Conservation (phyloP, 2,888 invertebrate genomes). For the Ormyrus rosae region DNA sequence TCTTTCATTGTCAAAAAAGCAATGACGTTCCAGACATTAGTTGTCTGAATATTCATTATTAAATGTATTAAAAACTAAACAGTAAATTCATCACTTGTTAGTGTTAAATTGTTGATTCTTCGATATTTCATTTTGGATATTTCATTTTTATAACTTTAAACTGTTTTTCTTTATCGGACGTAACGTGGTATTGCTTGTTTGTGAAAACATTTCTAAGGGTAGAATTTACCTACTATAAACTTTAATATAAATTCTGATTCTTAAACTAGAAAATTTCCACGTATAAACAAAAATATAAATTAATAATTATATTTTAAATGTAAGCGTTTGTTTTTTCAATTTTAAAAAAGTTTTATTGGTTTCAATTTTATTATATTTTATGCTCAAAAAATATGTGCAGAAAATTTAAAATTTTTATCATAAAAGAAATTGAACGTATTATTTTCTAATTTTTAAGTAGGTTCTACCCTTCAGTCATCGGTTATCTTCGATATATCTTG, state of each 20-base stretch:
- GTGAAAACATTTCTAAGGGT: constrained; percentile 48
- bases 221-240: no score
- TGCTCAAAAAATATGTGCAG: no score
- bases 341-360: no score
- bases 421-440: neutral
- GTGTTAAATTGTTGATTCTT: constrained; percentile 41
- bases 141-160: constrained; percentile 53
- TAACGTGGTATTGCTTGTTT: constrained; percentile 54
- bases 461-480: constrained; percentile 28
- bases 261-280: no score
- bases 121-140: constrained; percentile 39
- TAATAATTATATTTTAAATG: no score
- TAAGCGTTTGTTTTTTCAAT: no score
- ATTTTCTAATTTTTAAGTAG: no score
- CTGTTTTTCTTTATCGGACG: constrained; percentile 51
- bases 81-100: constrained; percentile 55
- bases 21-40: constrained; percentile 57
- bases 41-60: constrained; percentile 54
- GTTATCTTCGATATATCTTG: constrained; percentile 47
- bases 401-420: no score
- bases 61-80: constrained; percentile 53
- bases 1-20: constrained; percentile 55
- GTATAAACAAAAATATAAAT: no score
- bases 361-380: no score
- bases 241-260: no score